Evolutionary conservation across 2,888 invertebrate genomes (phyloP).

Genomic region (Pterobdella sp.): DNA sequence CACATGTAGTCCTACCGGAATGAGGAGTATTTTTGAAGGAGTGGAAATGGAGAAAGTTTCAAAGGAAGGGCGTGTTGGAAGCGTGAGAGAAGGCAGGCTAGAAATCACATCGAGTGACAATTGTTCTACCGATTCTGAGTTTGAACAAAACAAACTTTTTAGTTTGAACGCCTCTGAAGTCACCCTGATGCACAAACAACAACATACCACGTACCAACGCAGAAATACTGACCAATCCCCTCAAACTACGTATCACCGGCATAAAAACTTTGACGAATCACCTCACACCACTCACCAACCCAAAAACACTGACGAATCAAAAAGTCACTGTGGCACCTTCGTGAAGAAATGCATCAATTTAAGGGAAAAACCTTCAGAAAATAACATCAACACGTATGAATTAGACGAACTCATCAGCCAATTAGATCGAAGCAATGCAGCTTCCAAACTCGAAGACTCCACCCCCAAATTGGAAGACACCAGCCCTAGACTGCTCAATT

Average conservation of each 20-base stretch:
- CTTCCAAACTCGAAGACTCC: neutral
- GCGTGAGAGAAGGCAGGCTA: neutral
- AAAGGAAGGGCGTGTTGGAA: neutral
- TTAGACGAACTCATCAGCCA: neutral
- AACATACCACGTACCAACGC: slow-evolving; percentile 13
- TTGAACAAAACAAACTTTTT: slow-evolving; percentile 10
- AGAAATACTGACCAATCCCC: neutral
- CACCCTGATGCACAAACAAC: slow-evolving; percentile 16
- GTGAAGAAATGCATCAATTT: slow-evolving; percentile 26
- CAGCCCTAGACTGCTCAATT: neutral
- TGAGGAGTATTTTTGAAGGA: too few relatives aligned
- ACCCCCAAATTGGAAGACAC: neutral
- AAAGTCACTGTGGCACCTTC: slow-evolving; percentile 8
- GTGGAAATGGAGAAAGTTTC: too few relatives aligned
- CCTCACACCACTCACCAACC: neutral
- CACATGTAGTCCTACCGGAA: neutral
- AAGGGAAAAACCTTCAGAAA: neutral
- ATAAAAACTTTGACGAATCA: neutral
- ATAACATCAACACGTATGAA: neutral
- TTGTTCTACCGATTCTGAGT: too few relatives aligned
- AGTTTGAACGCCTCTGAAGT: slow-evolving; percentile 27
- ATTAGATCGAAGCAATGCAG: neutral
- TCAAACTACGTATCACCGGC: neutral
- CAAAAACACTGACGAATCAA: neutral
- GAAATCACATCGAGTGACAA: too few relatives aligned